A percentile compares a stretch with the other conserved stretches of the same genome.
These are phyloP conservation scores for Cancer borealis DNA, from an alignment of 2,888 invertebrate genomes.

Conservation along the genomic window DNA sequence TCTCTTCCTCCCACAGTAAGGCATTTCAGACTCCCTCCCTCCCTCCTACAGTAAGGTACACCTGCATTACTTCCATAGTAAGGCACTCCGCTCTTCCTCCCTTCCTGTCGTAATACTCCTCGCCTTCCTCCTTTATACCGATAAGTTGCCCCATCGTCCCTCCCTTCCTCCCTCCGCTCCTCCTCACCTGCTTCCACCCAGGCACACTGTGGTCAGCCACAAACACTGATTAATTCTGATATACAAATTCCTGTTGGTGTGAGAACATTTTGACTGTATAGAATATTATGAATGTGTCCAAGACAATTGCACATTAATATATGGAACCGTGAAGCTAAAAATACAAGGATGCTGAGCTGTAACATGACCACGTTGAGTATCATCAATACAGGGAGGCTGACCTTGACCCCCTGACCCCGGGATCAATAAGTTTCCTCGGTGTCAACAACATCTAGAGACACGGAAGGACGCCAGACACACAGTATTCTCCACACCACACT, in stretches of 20 bases:
- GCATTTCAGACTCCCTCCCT: background rate
- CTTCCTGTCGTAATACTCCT: background rate
- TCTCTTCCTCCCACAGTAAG: background rate
- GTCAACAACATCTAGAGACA: conserved; percentile 1
- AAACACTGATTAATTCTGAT: too few relatives aligned
- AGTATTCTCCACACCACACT: background rate
- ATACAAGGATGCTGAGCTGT: background rate
- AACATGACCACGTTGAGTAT: background rate
- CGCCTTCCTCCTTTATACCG: background rate
- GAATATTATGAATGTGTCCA: background rate
- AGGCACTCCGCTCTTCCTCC: too few relatives aligned
- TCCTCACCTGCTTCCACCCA: background rate
- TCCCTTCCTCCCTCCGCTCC: background rate
- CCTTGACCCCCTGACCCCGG: conserved; percentile 24
- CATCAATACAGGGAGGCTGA: background rate
- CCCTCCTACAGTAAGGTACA: background rate
- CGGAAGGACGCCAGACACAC: background rate
- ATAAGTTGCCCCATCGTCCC: background rate
- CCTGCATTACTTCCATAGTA: too few relatives aligned
- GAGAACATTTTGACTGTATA: background rate
- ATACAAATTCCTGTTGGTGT: background rate
- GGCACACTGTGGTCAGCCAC: background rate
- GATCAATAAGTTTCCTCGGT: conserved; percentile 18
- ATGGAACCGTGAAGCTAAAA: background rate
- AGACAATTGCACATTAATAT: background rate